phyloP scores from a whole-genome alignment of 2,797 vertebrate species.

The Alauda arvensis region DNA sequence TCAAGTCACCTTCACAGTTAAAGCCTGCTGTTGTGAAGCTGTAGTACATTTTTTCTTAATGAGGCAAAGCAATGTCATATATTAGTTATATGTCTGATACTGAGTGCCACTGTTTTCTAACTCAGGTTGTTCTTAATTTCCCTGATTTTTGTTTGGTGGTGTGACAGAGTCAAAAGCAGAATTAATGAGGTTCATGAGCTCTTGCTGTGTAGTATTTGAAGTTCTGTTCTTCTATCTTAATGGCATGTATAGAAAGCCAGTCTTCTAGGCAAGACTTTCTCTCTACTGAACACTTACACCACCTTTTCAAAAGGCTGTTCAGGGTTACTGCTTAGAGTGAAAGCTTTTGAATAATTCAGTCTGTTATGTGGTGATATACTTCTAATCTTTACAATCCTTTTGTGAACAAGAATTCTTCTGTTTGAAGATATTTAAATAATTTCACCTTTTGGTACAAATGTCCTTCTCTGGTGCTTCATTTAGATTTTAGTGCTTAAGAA shows the following conservation, averaged over 20 bases:
- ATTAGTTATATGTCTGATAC: not conserved
- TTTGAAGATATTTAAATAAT: not conserved
- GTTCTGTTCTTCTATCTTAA: not conserved
- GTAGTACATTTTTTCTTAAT: not conserved
- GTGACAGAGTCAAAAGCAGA: not conserved
- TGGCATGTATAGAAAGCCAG: not conserved
- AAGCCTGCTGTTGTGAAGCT: not conserved
- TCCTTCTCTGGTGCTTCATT: not conserved
- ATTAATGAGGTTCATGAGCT: not conserved
- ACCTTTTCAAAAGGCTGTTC: not conserved
- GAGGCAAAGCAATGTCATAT: not conserved
- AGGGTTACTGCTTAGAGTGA: not conserved
- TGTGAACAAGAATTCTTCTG: not conserved
- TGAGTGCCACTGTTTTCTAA: not conserved
- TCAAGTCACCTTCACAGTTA: not conserved
- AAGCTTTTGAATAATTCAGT: not conserved
- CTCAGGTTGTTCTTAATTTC: not conserved
- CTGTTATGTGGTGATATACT: not conserved
- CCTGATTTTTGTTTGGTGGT: not conserved
- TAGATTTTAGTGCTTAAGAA: not conserved
- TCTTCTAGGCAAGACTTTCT: not conserved
- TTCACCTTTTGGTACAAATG: not conserved
- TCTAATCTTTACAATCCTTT: not conserved
- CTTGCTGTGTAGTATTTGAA: not conserved
- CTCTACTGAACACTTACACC: not conserved